Conservation (phyloP, 2,113 vertebrate species). For the Eidolon helvum region DNA sequence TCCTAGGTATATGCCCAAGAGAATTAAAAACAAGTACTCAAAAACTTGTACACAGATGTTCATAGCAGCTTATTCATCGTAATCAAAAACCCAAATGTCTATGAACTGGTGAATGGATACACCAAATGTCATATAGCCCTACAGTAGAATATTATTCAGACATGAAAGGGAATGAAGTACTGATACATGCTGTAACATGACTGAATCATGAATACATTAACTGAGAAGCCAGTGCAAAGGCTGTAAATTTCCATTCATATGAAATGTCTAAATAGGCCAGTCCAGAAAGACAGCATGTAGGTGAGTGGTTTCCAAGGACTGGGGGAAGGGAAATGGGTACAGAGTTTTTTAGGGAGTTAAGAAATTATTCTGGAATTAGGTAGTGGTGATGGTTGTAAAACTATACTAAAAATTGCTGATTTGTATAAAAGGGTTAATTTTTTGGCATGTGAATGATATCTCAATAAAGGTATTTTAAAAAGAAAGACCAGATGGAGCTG, state of each 20-base stretch:
- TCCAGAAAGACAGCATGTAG: neutral
- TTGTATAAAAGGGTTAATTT: neutral
- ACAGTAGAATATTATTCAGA: fast-evolving
- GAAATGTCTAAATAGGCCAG: neutral
- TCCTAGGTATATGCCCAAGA: neutral
- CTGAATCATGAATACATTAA: no score
- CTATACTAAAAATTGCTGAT: neutral
- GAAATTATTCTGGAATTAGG: neutral
- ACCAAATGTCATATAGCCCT: fast-evolving
- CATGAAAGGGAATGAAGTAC: neutral
- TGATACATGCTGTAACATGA: fast-evolving
- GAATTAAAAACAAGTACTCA: neutral
- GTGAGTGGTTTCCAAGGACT: neutral
- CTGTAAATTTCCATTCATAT: fast-evolving
- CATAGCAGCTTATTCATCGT: neutral
- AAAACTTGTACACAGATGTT: neutral
- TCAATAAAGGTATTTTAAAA: neutral
- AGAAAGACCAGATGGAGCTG: neutral
- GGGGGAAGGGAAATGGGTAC: fast-evolving
- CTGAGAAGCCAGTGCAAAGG: neutral
- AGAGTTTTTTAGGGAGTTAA: neutral
- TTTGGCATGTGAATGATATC: neutral
- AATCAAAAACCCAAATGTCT: neutral
- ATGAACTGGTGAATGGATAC: neutral
- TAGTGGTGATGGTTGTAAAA: neutral